Evolutionary conservation across 2,797 vertebrate genomes (phyloP).

Genomic region (Rhinatrema bivittatum): DNA sequence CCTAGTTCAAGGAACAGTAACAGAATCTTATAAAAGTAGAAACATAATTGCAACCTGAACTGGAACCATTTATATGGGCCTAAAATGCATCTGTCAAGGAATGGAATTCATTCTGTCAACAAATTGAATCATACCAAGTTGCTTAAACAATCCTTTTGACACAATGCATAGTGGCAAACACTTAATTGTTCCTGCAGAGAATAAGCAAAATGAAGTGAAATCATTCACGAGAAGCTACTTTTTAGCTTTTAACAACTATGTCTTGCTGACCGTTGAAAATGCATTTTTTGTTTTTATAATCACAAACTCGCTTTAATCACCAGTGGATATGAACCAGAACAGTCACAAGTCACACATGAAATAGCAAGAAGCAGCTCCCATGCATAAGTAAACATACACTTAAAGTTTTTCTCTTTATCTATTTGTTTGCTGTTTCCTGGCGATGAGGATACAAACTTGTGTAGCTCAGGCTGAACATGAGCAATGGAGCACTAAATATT

Average conservation of each 20-base stretch:
- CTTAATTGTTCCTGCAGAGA: background rate
- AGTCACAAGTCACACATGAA: background rate
- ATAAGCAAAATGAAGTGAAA: background rate
- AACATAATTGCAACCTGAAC: too few species aligned
- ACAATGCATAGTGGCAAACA: background rate
- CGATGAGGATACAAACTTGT: too few species aligned
- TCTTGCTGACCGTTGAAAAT: constrained; percentile 13
- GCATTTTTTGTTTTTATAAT: constrained; percentile 10
- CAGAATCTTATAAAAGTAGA: too few species aligned
- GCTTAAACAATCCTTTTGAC: background rate
- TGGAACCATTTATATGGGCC: too few species aligned
- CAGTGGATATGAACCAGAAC: background rate
- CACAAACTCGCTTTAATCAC: background rate
- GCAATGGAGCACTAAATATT: too few species aligned
- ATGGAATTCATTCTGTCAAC: constrained; percentile 2
- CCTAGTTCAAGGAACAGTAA: too few species aligned
- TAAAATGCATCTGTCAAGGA: too few species aligned
- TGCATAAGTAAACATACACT: background rate
- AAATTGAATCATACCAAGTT: background rate
- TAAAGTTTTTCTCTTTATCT: too few species aligned
- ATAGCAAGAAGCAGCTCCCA: background rate
- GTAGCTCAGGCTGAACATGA: too few species aligned
- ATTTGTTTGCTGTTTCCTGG: too few species aligned
- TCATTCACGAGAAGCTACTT: constrained; percentile 1
- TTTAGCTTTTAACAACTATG: constrained; percentile 1